Conservation (phyloP, 2,113 vertebrate species). For the Pogonocichla stellata region DNA sequence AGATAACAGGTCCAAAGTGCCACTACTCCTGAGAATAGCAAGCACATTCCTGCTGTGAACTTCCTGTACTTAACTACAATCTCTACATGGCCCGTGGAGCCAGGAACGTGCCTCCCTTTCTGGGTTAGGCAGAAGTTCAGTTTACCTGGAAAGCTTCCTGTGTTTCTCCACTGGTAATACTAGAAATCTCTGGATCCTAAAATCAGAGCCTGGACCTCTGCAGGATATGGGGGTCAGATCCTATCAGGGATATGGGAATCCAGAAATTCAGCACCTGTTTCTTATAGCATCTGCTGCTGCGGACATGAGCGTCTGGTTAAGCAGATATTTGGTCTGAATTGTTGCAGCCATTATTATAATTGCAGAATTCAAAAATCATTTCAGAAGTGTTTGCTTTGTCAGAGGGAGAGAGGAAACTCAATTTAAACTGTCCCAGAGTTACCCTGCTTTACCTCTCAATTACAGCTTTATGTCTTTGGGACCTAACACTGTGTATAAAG, state of each 20-base stretch:
- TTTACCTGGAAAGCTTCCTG: not conserved
- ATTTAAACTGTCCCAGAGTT: not conserved
- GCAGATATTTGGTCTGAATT: not conserved
- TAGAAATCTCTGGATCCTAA: not conserved
- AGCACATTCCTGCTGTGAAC: not conserved
- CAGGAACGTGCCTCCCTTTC: not conserved
- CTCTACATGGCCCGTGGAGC: accelerated
- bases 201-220: not conserved
- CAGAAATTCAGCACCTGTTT: not conserved
- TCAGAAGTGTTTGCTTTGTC: not conserved
- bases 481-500: not conserved
- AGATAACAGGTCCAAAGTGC: not conserved
- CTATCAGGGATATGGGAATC: not conserved
- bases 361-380: not conserved
- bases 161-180: not conserved
- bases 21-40: not conserved
- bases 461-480: not conserved
- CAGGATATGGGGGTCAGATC: not conserved
- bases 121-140: not conserved
- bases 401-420: not conserved
- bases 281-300: not conserved
- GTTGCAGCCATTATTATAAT: not conserved
- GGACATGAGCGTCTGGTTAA: not conserved
- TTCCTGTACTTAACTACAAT: not conserved
- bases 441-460: not conserved